Conservation (phyloP, 2,113 vertebrate species). For the Desmodus rotundus region DNA sequence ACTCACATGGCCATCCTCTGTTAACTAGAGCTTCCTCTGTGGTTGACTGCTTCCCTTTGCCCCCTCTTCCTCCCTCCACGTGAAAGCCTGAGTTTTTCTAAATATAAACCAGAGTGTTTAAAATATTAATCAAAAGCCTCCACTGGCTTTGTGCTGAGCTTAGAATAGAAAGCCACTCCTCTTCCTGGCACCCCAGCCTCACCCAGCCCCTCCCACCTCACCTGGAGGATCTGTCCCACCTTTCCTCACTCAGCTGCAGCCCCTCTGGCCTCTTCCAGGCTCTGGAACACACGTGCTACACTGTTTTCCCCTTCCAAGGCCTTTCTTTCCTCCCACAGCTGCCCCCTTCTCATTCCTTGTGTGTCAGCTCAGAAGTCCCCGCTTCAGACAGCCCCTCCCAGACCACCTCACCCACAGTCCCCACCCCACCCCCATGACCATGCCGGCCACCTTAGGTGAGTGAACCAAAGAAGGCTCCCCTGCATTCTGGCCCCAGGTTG, state of each 20-base stretch:
- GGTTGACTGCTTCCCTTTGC: not conserved
- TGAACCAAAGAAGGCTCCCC: not conserved
- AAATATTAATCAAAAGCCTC: constrained; percentile 56
- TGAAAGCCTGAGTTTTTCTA: not conserved
- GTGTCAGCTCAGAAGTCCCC: not conserved
- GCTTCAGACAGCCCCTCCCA: not conserved
- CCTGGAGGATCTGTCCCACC: not conserved
- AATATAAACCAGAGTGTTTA: constrained; percentile 9
- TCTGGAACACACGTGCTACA: not conserved
- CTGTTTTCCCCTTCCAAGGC: not conserved
- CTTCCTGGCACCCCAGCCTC: not conserved
- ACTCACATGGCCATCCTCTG: not conserved
- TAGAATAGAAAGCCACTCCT: constrained; percentile 12
- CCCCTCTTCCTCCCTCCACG: not conserved
- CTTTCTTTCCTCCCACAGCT: not conserved
- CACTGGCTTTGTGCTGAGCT: not conserved
- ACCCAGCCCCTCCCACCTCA: not conserved
- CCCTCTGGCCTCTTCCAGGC: not conserved
- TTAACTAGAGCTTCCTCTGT: not conserved
- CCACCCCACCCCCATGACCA: too few relatives aligned
- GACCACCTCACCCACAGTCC: not conserved
- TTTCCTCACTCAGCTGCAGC: not conserved
- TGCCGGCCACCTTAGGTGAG: not conserved
- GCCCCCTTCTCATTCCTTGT: not conserved
- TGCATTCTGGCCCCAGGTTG: not conserved